phyloP scores from a whole-genome alignment of 2,888 invertebrate genomes.

The Caenorhabditis sp. region DNA sequence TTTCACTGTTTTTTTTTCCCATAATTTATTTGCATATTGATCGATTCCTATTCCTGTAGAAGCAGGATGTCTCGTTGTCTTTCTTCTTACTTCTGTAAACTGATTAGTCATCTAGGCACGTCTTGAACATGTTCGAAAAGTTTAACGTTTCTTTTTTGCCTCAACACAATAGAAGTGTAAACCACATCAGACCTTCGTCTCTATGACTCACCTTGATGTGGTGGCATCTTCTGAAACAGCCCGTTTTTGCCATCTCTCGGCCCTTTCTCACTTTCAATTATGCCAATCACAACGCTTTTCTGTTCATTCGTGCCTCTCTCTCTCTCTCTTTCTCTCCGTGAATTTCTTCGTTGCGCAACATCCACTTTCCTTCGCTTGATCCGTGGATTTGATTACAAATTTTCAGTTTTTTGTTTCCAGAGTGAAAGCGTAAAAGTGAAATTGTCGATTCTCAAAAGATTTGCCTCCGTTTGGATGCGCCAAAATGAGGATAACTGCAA shows the following conservation, averaged over 20 bases:
- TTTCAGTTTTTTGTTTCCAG: not conserved
- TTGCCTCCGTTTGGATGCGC: slow-evolving; percentile 29
- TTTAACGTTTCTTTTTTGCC: slow-evolving; percentile 38
- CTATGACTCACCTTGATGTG: slow-evolving; percentile 38
- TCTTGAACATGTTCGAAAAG: slow-evolving; percentile 22
- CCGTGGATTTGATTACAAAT: slow-evolving; percentile 11
- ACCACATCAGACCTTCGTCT: slow-evolving; percentile 37
- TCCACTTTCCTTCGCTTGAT: slow-evolving; percentile 13
- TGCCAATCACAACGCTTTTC: slow-evolving; percentile 43
- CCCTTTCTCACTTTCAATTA: slow-evolving; percentile 55
- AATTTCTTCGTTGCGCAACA: slow-evolving; percentile 20
- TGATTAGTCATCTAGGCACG: slow-evolving; percentile 39
- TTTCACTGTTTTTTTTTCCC: slow-evolving; percentile 7
- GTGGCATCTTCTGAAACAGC: slow-evolving; percentile 37
- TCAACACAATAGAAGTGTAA: slow-evolving; percentile 46
- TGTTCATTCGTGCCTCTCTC: slow-evolving; percentile 17
- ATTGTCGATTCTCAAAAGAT: not conserved
- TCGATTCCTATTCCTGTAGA: not conserved
- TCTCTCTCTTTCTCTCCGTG: slow-evolving; percentile 1
- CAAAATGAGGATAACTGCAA: slow-evolving; percentile 40
- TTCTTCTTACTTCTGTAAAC: slow-evolving; percentile 6
- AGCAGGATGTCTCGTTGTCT: not conserved
- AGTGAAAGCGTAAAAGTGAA: slow-evolving; percentile 8
- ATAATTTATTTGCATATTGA: not conserved
- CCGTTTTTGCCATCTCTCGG: slow-evolving; percentile 43